These are phyloP conservation scores for Bombus sibiricus DNA, from an alignment of 1,140 invertebrate genomes.

Conservation along the genomic window DNA sequence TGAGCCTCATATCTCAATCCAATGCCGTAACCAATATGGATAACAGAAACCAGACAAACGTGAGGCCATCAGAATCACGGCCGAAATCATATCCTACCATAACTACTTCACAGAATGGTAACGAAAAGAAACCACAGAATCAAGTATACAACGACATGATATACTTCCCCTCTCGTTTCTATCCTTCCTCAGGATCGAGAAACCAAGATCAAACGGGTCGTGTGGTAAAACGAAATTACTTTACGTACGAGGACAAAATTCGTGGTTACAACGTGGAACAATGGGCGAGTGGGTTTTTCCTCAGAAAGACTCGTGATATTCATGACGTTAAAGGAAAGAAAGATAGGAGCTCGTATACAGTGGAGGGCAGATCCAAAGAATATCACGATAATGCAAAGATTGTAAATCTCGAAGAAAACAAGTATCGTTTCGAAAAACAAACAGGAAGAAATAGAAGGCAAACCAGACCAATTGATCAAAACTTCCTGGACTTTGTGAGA, in stretches of 20 bases:
- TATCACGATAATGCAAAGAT: neutral
- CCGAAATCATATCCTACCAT: no score
- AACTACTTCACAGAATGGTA: neutral
- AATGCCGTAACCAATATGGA: neutral
- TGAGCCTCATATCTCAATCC: constrained; percentile 83
- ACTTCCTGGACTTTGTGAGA: constrained; percentile 72
- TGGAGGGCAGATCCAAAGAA: neutral
- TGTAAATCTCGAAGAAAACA: constrained; percentile 52
- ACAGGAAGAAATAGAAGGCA: constrained; percentile 57
- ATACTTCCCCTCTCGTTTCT: constrained; percentile 54
- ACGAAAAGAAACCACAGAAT: neutral
- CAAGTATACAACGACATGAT: neutral
- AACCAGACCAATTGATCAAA: constrained; percentile 70
- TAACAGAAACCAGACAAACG: neutral
- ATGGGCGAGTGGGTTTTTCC: constrained; percentile 73
- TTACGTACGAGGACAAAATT: constrained; percentile 67
- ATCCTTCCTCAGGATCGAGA: neutral
- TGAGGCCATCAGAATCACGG: neutral
- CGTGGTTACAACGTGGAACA: constrained; percentile 71
- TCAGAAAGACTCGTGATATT: constrained; percentile 50
- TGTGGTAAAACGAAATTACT: constrained; percentile 52
- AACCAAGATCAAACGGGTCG: neutral
- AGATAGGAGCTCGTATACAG: neutral
- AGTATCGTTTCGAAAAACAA: constrained; percentile 41
- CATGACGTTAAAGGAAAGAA: neutral